Conservation (phyloP, 2,113 vertebrate genomes). For the Hiodon alosoides region DNA sequence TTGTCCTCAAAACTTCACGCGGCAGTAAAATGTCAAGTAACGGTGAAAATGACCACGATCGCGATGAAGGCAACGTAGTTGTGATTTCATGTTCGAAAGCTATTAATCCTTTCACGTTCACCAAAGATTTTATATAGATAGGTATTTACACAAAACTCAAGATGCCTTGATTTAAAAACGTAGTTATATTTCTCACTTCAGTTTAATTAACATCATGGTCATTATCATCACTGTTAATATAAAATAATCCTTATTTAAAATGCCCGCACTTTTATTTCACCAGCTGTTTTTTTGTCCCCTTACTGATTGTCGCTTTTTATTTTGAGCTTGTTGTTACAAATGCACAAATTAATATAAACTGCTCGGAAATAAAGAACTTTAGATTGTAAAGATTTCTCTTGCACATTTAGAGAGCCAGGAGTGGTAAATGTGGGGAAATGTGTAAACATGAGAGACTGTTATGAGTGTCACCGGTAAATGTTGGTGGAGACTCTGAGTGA, state of each 20-base stretch:
- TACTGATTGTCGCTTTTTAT: background rate
- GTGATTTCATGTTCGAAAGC: too few species aligned
- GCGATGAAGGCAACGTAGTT: too few species aligned
- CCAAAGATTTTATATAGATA: too few species aligned
- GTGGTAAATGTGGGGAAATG: background rate
- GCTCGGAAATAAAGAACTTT: constrained; percentile 1
- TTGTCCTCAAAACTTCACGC: background rate
- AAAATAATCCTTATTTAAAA: background rate
- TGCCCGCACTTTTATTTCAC: background rate
- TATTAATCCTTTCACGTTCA: too few species aligned
- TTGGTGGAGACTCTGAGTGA: too few species aligned
- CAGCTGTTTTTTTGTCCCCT: background rate
- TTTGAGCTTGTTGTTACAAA: background rate
- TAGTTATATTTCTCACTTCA: too few species aligned
- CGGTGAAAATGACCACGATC: background rate
- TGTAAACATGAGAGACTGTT: background rate
- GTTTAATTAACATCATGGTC: too few species aligned
- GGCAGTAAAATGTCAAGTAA: background rate
- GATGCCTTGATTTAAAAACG: too few species aligned
- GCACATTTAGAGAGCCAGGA: background rate
- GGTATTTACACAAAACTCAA: too few species aligned
- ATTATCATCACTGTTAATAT: background rate
- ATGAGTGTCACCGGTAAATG: too few species aligned
- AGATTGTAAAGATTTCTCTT: background rate
- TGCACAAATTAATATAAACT: background rate